Conservation (phyloP, 2,797 vertebrate genomes). For the Discoglossus pictus region DNA sequence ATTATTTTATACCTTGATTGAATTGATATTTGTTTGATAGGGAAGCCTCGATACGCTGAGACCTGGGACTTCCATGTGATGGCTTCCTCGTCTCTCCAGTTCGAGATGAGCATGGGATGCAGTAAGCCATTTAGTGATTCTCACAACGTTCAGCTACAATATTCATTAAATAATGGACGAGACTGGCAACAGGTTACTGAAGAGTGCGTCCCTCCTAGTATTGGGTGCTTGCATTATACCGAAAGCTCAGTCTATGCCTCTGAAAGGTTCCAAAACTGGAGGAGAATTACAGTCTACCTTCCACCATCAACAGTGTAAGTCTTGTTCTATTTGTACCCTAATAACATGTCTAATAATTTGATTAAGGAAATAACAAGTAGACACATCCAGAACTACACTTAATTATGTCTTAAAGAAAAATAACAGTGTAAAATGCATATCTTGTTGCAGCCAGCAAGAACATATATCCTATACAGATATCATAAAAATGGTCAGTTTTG, state of each 20-base stretch:
- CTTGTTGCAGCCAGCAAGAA: too few relatives aligned
- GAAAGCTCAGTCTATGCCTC: conserved; percentile 91
- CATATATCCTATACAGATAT: too few relatives aligned
- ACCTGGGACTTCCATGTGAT: conserved; percentile 97
- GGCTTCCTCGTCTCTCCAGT: conserved; percentile 91
- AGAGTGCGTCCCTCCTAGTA: conserved; percentile 93
- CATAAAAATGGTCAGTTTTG: too few relatives aligned
- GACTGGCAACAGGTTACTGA: conserved; percentile 92
- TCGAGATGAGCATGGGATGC: conserved; percentile 95
- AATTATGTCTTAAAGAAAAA: conserved; percentile 17
- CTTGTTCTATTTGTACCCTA: too few relatives aligned
- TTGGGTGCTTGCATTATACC: conserved; percentile 91
- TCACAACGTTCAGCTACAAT: conserved; percentile 86
- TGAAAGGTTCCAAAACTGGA: conserved; percentile 92
- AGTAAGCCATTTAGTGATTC: conserved; percentile 86
- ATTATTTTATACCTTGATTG: not conserved
- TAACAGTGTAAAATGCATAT: too few relatives aligned
- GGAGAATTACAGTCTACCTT: conserved; percentile 89
- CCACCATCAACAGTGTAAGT: conserved; percentile 83
- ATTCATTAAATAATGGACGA: conserved; percentile 88
- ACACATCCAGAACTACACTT: conserved; percentile 51
- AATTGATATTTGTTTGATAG: conserved; percentile 61
- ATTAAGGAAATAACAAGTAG: conserved; percentile 55
- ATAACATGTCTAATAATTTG: too few relatives aligned
- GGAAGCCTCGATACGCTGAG: conserved; percentile 91